These are phyloP conservation scores for Melanerpes formicivorus DNA, from an alignment of 2,113 vertebrate species.

Conservation along the genomic window DNA sequence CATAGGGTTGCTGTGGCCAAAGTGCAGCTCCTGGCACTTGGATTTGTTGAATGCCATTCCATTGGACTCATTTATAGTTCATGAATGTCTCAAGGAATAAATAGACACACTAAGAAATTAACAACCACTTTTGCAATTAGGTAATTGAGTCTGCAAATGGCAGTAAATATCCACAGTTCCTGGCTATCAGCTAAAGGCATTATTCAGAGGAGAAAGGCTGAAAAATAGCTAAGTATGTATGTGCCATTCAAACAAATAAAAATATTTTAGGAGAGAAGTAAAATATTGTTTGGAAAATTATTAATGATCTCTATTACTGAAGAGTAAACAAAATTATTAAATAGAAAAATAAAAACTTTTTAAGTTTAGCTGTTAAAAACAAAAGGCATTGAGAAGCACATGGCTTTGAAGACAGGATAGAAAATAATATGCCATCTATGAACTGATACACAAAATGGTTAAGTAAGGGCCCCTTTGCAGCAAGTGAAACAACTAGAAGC, in stretches of 20 bases:
- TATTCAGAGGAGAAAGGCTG: background rate
- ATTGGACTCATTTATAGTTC: background rate
- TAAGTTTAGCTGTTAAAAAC: background rate
- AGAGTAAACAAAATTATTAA: background rate
- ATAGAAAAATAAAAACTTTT: background rate
- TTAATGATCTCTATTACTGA: background rate
- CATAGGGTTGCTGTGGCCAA: no score
- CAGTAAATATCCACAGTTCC: background rate
- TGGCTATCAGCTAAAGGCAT: background rate
- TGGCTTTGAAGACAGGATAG: background rate
- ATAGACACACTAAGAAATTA: background rate
- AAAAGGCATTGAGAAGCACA: background rate
- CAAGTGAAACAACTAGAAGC: background rate
- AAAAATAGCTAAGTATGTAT: background rate
- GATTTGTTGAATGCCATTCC: no score
- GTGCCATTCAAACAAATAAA: background rate
- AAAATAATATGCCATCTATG: background rate
- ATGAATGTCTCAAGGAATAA: background rate
- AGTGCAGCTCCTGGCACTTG: no score
- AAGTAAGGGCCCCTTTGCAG: background rate
- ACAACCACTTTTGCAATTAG: conserved; percentile 5
- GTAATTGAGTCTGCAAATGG: conserved; percentile 13
- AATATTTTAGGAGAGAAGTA: background rate
- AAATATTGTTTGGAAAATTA: background rate
- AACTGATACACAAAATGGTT: background rate